Evolutionary conservation across 2,888 invertebrate genomes (phyloP).

Genomic region (Cecidostiba fungosa): DNA sequence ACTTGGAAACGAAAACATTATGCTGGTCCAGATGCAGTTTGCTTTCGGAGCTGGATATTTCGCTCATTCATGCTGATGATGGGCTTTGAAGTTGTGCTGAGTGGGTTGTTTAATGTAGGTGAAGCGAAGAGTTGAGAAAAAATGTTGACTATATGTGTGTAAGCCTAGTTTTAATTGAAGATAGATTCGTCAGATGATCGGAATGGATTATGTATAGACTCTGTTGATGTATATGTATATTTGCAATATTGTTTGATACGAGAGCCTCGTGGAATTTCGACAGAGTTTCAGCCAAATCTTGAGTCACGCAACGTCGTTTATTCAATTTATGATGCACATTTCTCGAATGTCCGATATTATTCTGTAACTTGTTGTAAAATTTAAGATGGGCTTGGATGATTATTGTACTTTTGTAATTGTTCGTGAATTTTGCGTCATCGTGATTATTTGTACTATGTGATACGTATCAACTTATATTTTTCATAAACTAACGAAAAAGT

Average conservation of each 20-base stretch:
- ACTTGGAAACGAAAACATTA: constrained; percentile 41
- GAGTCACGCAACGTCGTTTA: constrained; percentile 9
- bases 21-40: constrained; percentile 9
- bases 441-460: too few relatives aligned
- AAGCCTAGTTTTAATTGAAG: background rate
- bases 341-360: background rate
- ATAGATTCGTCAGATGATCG: background rate
- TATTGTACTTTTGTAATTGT: too few relatives aligned
- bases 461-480: too few relatives aligned
- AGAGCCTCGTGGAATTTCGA: background rate
- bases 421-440: too few relatives aligned
- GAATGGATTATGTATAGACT: background rate
- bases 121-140: too few relatives aligned
- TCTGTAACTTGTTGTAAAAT: background rate
- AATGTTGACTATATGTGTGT: too few relatives aligned
- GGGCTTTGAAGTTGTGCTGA: background rate
- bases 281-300: background rate
- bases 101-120: too few relatives aligned
- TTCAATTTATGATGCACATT: background rate
- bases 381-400: background rate
- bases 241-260: constrained; percentile 5
- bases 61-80: background rate
- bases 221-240: background rate
- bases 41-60: background rate
- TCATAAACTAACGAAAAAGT: too few relatives aligned